phyloP scores from a whole-genome alignment of 2,888 invertebrate genomes.

The Cylindroiulus punctatus region DNA sequence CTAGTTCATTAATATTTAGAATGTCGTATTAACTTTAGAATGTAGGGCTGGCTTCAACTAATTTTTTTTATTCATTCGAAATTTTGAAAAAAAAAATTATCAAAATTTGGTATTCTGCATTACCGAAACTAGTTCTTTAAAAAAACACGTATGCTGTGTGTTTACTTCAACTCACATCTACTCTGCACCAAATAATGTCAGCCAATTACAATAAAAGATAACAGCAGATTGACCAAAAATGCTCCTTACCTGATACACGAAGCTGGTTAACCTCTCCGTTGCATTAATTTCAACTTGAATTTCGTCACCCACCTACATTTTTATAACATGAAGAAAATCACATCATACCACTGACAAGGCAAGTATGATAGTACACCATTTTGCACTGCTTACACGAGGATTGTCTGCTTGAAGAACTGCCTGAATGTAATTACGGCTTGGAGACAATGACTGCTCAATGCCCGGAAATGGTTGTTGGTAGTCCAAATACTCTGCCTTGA shows the following conservation, averaged over 20 bases:
- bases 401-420: constrained; percentile 71
- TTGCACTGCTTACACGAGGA: constrained; percentile 63
- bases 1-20: too few relatives aligned
- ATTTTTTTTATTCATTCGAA: too few relatives aligned
- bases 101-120: constrained; percentile 43
- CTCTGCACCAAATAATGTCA: too few relatives aligned
- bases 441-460: constrained; percentile 76
- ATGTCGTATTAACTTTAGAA: too few relatives aligned
- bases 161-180: too few relatives aligned
- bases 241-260: constrained; percentile 55
- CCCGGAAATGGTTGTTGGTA: constrained; percentile 80
- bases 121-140: neutral
- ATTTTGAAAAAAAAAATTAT: neutral
- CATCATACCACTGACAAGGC: neutral
- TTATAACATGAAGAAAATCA: constrained; percentile 25
- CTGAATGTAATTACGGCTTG: constrained; percentile 72
- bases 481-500: constrained; percentile 83
- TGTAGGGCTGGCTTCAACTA: too few relatives aligned
- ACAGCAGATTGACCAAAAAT: too few relatives aligned
- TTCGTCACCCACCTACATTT: constrained; percentile 54
- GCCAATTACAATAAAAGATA: too few relatives aligned
- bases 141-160: neutral
- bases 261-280: constrained; percentile 50
- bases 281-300: constrained; percentile 54
- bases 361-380: neutral